Base-by-base conservation (phyloP, 1,140 invertebrate genomes). In the Medauroidea extradentata region DNA sequence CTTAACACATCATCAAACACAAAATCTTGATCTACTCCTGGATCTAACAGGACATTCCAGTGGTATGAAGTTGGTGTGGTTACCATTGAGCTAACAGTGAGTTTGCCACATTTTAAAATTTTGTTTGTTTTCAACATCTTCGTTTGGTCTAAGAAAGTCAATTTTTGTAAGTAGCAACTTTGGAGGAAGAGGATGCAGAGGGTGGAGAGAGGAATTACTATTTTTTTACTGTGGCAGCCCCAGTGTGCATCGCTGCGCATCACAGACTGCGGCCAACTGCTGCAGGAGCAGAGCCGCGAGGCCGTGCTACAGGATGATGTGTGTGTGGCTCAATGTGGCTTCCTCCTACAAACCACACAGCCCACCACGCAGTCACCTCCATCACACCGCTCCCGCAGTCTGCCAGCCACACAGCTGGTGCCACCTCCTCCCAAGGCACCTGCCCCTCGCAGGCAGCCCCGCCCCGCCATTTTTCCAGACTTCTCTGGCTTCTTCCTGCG, bases 211-310 rank as follows among this genome's bases (percentile, higher is more conserved):
- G n/a, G n/a, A n/a, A n/a, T n/a, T n/a, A n/a, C n/a, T n/a, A n/a
- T n/a, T n/a, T n/a, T n/a, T 34, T 34, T 34, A 4, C 29, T 11
- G 29, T 79, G 78, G n/a, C 77, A 94, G 90, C 85, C 90, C 1
- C 88, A 93, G 70, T 96, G 93, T 71, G 91, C 92, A 27, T 94
- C 93, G 0, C 75, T 95, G 14, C 84, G 90, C 61, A 87, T 96
- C 51, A 92, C 90, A 9, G 90, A 94, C 71, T 96, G 93, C 71
- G 84, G 84, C 38, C 86, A 90, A 64, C 78, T 95, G 29, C 75
- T 91, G 23, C 80, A 86, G 23, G 89, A 93, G 74, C 92, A 90
- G 74, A 85, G 89, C 23, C 82, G 85, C 41, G 90, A 93, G 46
- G 87, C 86, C 0, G 89, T 96, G 19, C 71, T 92, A 19, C 81